These are phyloP conservation scores for Portevinia maculata DNA, from an alignment of 2,888 invertebrate genomes.

Conservation along the genomic window DNA sequence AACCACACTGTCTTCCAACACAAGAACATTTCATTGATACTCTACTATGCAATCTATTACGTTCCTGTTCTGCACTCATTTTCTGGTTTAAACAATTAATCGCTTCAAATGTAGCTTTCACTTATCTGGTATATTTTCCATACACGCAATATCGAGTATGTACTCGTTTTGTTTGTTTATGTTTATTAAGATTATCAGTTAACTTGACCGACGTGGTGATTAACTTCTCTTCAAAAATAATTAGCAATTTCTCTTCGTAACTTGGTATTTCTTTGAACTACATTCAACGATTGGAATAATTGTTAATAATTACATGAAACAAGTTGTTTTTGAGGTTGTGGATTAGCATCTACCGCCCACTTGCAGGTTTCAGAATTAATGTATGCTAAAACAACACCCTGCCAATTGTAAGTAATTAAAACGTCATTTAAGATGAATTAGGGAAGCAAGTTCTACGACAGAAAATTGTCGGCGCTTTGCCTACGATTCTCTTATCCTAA, in stretches of 20 bases:
- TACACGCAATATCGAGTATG: background rate
- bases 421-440: slow-evolving; percentile 19
- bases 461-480: background rate
- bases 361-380: slow-evolving; percentile 33
- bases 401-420: slow-evolving; percentile 55
- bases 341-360: slow-evolving; percentile 31
- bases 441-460: background rate
- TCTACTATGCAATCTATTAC: slow-evolving; percentile 27
- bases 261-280: background rate
- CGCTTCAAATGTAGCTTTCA: slow-evolving; percentile 13
- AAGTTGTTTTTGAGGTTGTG: slow-evolving; percentile 21
- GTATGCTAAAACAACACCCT: slow-evolving; percentile 20
- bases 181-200: slow-evolving; percentile 21
- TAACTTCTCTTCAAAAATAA: background rate
- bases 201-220: slow-evolving; percentile 11
- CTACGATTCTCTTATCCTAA: background rate
- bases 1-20: background rate
- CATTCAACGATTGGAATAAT: slow-evolving; percentile 40
- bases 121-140: slow-evolving; percentile 17
- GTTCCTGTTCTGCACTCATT: slow-evolving; percentile 12
- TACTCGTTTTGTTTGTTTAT: slow-evolving; percentile 10
- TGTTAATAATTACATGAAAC: slow-evolving; percentile 38
- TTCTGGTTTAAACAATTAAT: background rate
- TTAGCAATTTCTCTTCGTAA: background rate
- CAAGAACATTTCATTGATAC: slow-evolving; percentile 1